phyloP scores from a whole-genome alignment of 2,888 invertebrate species.

The Glyphotaelius pellucidus region DNA sequence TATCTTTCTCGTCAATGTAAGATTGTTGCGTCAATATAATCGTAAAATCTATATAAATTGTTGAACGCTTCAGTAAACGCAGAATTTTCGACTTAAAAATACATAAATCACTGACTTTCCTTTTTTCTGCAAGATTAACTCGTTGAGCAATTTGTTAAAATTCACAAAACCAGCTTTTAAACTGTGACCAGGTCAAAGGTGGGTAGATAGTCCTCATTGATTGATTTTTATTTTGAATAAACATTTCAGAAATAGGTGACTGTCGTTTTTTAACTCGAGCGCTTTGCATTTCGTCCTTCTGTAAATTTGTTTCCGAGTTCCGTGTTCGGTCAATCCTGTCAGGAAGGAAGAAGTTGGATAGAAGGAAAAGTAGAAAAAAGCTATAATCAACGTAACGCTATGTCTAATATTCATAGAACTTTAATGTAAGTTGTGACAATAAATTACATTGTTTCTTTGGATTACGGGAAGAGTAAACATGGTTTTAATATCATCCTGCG shows the following conservation, averaged over 20 bases:
- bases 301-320: no score
- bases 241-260: neutral
- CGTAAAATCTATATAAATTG: neutral
- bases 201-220: neutral
- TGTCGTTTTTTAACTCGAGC: no score
- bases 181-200: neutral
- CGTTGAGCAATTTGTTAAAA: neutral
- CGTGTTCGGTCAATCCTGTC: no score
- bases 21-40: neutral
- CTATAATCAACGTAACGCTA: no score
- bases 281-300: no score
- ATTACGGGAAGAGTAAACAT: no score
- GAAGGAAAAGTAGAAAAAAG: no score
- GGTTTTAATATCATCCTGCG: no score
- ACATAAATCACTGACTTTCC: neutral
- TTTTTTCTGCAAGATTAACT: conserved; percentile 2
- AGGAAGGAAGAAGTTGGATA: no score
- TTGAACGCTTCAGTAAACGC: neutral
- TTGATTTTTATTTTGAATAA: neutral
- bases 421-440: no score
- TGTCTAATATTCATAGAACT: no score
- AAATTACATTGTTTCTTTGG: no score
- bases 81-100: neutral
- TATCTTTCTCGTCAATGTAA: neutral
- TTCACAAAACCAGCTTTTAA: neutral